Conservation (phyloP, 2,113 vertebrate genomes). For the Colossoma macropomum region DNA sequence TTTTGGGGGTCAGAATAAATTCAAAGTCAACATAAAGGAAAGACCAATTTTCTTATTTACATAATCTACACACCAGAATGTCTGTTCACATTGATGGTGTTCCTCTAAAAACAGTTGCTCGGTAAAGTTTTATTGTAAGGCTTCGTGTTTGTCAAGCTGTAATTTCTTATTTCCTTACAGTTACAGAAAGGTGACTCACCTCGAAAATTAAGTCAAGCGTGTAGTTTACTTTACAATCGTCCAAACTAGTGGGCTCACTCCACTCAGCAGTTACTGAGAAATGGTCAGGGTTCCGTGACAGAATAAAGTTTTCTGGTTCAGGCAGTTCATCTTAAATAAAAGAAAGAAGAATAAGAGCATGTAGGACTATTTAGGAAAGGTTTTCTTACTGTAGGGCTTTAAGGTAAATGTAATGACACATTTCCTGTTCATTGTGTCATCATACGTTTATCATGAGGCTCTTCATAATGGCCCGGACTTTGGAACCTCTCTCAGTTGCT, state of each 20-base stretch:
- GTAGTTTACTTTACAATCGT: constrained; percentile 42
- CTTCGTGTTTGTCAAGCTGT: background rate
- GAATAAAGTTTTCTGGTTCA: constrained; percentile 2
- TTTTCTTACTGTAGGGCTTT: background rate
- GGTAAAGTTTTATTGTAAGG: background rate
- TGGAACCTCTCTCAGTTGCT: background rate
- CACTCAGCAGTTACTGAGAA: constrained; percentile 50
- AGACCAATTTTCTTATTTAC: background rate
- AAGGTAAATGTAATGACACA: background rate
- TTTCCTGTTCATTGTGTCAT: background rate
- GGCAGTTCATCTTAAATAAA: constrained; percentile 49
- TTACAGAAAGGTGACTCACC: constrained; percentile 15
- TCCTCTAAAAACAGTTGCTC: too few relatives aligned
- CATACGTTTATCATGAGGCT: background rate
- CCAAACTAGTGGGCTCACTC: constrained; percentile 45
- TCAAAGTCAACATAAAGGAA: background rate
- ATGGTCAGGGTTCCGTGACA: background rate
- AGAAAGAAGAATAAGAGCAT: background rate
- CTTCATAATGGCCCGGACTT: background rate
- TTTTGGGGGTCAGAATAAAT: background rate
- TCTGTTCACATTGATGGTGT: too few relatives aligned
- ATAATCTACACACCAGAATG: background rate
- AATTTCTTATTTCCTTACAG: background rate
- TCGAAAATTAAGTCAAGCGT: background rate
- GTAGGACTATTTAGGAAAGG: too few relatives aligned